Evolutionary conservation across 2,797 vertebrate species (phyloP).

Genomic region (Tadarida brasiliensis): DNA sequence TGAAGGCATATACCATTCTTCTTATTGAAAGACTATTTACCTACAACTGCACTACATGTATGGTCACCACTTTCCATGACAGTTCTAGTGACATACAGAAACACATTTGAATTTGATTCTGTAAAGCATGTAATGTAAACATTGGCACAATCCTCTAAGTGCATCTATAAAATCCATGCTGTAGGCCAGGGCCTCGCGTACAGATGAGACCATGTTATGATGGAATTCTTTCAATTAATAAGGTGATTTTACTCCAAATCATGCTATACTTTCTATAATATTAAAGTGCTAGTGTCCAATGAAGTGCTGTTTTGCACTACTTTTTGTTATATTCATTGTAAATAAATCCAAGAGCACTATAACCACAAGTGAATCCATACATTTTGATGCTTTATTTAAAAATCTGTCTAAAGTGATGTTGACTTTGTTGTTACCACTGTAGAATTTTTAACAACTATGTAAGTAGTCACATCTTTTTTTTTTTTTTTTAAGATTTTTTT

Average conservation of each 20-base stretch:
- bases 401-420: conserved; percentile 15
- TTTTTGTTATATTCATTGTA: conserved; percentile 41
- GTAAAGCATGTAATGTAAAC: conserved; percentile 41
- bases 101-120: neutral
- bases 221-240: neutral
- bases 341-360: neutral
- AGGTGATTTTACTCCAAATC: neutral
- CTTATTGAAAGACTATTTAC: neutral
- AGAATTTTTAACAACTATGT: neutral
- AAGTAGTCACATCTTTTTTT: neutral
- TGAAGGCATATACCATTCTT: neutral
- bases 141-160: neutral
- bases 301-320: neutral
- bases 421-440: neutral
- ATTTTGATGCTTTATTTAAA: conserved; percentile 47
- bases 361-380: neutral
- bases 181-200: neutral
- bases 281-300: neutral
- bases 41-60: neutral
- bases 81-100: neutral
- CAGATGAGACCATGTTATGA: neutral
- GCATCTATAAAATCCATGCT: neutral
- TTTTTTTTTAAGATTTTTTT: neutral
- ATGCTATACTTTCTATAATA: neutral
- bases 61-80: neutral